These are phyloP conservation scores for Thymallus thymallus DNA, from an alignment of 2,113 vertebrate genomes.

Conservation along the genomic window DNA sequence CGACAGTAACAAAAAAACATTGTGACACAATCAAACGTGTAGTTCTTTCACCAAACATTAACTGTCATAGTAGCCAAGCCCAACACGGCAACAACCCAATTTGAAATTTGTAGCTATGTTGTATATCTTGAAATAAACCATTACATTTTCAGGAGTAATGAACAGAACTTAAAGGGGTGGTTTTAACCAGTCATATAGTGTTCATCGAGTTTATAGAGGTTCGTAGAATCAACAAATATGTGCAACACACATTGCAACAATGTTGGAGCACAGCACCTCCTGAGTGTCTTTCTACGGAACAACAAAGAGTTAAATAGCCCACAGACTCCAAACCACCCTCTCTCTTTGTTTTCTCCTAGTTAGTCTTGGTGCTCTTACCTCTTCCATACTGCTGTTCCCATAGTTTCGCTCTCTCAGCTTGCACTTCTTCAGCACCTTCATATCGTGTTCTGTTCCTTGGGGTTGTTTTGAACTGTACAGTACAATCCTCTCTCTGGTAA, in stretches of 20 bases:
- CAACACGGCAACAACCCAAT: background rate
- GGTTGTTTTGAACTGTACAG: conserved; percentile 31
- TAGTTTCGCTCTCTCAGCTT: background rate
- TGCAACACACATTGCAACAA: background rate
- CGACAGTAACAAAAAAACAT: conserved; percentile 31
- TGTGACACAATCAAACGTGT: conserved; percentile 36
- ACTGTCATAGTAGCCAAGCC: conserved; percentile 25
- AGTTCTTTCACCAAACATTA: conserved; percentile 25
- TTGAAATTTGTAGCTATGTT: conserved; percentile 16
- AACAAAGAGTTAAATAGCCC: background rate
- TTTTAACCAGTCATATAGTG: background rate
- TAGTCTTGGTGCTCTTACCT: conserved; percentile 14
- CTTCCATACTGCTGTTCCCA: conserved; percentile 20
- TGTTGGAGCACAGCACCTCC: background rate
- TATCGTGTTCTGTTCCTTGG: conserved; percentile 4
- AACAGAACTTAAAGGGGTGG: background rate
- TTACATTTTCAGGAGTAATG: background rate
- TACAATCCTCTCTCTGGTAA: conserved; percentile 1
- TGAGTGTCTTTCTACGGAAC: background rate
- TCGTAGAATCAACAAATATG: background rate
- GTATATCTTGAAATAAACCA: background rate
- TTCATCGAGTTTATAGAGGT: background rate
- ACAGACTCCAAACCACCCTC: conserved; percentile 35
- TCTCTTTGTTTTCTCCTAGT: conserved; percentile 22
- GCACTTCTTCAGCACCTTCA: conserved; percentile 29